phyloP scores from a whole-genome alignment of 1,140 invertebrate species.

The Drosophila nannoptera region DNA sequence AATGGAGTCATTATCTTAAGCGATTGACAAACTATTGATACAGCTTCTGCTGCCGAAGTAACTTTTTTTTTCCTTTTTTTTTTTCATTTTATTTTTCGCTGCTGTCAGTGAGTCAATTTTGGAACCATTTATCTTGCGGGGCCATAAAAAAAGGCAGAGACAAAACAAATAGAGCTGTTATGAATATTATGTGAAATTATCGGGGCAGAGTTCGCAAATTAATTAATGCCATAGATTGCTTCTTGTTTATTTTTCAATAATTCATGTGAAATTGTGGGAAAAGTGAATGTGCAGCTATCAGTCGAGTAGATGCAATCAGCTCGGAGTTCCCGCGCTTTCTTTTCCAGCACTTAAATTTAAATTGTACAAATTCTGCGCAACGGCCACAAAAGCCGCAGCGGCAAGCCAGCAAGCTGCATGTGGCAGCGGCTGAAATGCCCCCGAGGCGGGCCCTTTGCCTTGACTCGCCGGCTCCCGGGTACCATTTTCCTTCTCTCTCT shows the following conservation, averaged over 20 bases:
- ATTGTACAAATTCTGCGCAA: conserved; percentile 64
- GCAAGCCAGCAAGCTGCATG: conserved; percentile 36
- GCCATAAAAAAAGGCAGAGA: background rate
- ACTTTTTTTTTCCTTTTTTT: background rate
- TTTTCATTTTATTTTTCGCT: too few species aligned
- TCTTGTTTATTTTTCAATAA: too few species aligned
- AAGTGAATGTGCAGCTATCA: conserved; percentile 3
- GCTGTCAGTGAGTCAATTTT: conserved; percentile 9
- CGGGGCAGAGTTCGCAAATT: too few species aligned
- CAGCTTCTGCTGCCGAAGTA: background rate
- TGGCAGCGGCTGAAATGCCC: conserved; percentile 16
- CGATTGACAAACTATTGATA: conserved; percentile 36
- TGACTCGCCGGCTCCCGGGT: conserved; percentile 31
- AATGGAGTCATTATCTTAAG: conserved; percentile 25
- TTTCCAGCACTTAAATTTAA: conserved; percentile 61
- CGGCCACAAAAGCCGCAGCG: conserved; percentile 31
- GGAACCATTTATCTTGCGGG: background rate
- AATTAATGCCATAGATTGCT: too few species aligned
- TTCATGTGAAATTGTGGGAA: too few species aligned
- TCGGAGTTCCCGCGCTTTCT: conserved; percentile 9
- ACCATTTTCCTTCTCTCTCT: conserved; percentile 6
- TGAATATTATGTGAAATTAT: too few species aligned
- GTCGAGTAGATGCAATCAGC: conserved; percentile 4
- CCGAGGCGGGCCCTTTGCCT: conserved; percentile 40
- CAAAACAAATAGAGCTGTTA: too few species aligned